phyloP scores from a whole-genome alignment of 2,888 invertebrate genomes.

The Eugnorisma glareosa region DNA sequence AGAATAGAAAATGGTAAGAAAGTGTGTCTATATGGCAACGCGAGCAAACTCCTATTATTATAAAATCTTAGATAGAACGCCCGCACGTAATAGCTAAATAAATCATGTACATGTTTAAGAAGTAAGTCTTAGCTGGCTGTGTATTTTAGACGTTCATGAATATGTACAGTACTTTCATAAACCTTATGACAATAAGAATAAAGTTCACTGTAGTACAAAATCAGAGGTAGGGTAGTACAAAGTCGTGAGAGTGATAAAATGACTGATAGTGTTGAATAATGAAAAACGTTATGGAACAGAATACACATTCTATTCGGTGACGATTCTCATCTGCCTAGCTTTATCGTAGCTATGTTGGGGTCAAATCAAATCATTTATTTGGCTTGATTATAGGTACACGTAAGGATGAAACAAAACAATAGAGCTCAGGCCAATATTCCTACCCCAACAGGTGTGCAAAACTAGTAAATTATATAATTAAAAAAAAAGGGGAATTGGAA shows the following conservation, averaged over 20 bases:
- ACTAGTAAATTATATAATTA: too few species aligned
- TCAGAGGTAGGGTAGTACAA: neutral
- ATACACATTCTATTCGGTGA: neutral
- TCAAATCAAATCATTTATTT: too few species aligned
- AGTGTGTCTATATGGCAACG: constrained; percentile 31
- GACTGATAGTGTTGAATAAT: neutral
- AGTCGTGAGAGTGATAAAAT: neutral
- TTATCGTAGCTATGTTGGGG: neutral
- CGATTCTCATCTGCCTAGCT: neutral
- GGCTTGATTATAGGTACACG: too few species aligned
- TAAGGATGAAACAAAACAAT: too few species aligned
- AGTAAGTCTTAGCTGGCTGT: neutral
- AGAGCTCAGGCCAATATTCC: too few species aligned
- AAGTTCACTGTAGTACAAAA: neutral
- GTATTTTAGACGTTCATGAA: neutral
- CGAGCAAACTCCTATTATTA: neutral
- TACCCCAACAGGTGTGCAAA: too few species aligned
- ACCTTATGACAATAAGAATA: neutral
- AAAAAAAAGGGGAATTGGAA: too few species aligned
- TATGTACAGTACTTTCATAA: neutral
- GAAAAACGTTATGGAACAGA: neutral
- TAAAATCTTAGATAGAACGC: constrained; percentile 7
- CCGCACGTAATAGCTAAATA: constrained; percentile 15
- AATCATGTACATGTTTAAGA: constrained; percentile 12
- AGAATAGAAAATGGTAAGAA: constrained; percentile 41